These are phyloP conservation scores for Cryptocephalus moraei DNA, from an alignment of 2,888 invertebrate genomes.

Conservation along the genomic window DNA sequence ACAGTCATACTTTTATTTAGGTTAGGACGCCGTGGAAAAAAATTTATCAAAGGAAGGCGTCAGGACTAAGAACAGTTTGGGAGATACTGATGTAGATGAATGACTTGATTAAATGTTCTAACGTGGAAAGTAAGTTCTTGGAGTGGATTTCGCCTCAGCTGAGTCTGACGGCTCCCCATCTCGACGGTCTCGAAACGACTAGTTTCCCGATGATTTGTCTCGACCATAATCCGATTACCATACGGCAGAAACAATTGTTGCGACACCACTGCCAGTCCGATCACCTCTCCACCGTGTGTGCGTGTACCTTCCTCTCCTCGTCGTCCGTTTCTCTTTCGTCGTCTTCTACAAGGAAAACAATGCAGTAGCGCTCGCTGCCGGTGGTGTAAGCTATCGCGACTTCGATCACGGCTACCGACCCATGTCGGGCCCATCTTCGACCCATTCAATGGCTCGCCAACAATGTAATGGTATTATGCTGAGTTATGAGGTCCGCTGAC, in stretches of 20 bases:
- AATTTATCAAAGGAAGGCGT: too few relatives aligned
- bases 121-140: too few relatives aligned
- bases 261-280: neutral
- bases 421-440: slow-evolving; percentile 29
- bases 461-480: slow-evolving; percentile 33
- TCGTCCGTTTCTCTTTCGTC: neutral
- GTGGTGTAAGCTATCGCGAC: slow-evolving; percentile 31
- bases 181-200: too few relatives aligned
- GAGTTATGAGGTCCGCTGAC: slow-evolving; percentile 27
- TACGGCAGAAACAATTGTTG: neutral
- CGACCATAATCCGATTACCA: too few relatives aligned
- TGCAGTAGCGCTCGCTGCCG: slow-evolving; percentile 22
- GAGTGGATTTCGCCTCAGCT: too few relatives aligned
- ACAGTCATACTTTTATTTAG: too few relatives aligned
- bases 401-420: slow-evolving; percentile 31
- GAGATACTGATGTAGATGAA: too few relatives aligned
- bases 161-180: too few relatives aligned
- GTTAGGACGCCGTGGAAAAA: too few relatives aligned
- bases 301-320: neutral
- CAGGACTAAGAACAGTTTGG: too few relatives aligned
- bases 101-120: too few relatives aligned
- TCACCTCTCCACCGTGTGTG: neutral
- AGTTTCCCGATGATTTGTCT: too few relatives aligned
- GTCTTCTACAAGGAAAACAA: slow-evolving; percentile 9
- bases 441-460: slow-evolving; percentile 29